phyloP scores from a whole-genome alignment of 2,888 invertebrate species.

The Oeneis ivallda region DNA sequence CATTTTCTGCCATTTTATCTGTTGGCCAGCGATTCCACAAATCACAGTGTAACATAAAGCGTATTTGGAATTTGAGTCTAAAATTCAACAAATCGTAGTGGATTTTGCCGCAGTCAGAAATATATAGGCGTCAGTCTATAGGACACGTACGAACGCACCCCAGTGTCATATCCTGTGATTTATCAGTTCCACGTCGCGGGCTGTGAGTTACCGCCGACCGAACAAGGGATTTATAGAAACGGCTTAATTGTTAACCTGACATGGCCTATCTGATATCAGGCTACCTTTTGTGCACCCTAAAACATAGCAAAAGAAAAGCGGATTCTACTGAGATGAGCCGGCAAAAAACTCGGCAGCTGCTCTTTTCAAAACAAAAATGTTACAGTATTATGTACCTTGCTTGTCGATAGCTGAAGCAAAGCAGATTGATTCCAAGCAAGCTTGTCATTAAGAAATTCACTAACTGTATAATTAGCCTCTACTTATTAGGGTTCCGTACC shows the following conservation, averaged over 20 bases:
- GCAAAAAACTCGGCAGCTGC: too few relatives aligned
- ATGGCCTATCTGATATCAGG: background rate
- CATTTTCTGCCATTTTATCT: background rate
- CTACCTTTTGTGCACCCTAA: background rate
- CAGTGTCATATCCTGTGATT: conserved; percentile 8
- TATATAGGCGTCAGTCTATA: background rate
- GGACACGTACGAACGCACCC: conserved; percentile 2
- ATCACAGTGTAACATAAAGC: background rate
- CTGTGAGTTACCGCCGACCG: background rate
- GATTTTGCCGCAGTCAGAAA: conserved; percentile 1
- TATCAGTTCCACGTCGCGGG: background rate
- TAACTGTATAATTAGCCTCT: too few relatives aligned
- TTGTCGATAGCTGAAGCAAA: too few relatives aligned
- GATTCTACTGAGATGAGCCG: too few relatives aligned
- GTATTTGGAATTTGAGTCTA: background rate
- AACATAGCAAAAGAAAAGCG: too few relatives aligned
- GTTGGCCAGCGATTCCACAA: background rate
- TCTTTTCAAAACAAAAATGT: too few relatives aligned
- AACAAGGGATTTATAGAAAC: conserved; percentile 5
- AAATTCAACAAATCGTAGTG: conserved; percentile 8
- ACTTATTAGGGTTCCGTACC: too few relatives aligned
- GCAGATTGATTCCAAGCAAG: too few relatives aligned
- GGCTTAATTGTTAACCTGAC: background rate
- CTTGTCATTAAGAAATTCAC: too few relatives aligned
- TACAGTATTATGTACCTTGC: too few relatives aligned